Conservation (phyloP, 37 sponge, comb jelly and placozoan genomes). For the Oopsacas minuta region DNA sequence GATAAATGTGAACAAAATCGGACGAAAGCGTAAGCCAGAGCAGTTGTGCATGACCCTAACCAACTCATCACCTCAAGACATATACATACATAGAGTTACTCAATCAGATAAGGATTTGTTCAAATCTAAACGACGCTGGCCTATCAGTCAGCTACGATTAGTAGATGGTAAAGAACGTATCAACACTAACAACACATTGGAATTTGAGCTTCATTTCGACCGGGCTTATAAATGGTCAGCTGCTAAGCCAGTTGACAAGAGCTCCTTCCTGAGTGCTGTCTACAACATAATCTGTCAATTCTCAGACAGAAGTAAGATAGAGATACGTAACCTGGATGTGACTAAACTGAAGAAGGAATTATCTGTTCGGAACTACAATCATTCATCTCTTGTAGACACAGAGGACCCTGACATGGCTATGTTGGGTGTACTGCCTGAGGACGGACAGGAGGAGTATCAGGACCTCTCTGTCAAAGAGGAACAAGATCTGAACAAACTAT, state of each 20-base stretch:
- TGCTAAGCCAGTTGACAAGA: neutral
- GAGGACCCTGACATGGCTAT: neutral
- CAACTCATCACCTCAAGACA: neutral
- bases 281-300: neutral
- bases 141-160: neutral
- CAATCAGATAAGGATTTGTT: neutral
- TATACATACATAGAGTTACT: neutral
- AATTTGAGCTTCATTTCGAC: conserved; percentile 1
- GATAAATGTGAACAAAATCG: neutral
- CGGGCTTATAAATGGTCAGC: neutral
- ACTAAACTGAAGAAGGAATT: neutral
- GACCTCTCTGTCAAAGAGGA: conserved; percentile 73
- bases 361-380: neutral
- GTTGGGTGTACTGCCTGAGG: neutral
- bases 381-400: neutral
- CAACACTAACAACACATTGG: neutral
- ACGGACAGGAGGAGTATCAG: conserved; percentile 59
- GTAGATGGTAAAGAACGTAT: conserved; percentile 6
- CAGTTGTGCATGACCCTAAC: neutral
- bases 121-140: neutral
- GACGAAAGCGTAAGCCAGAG: neutral
- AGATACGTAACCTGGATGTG: neutral
- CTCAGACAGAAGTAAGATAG: neutral
- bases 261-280: neutral
- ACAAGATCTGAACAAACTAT: conserved; percentile 48